Base-by-base conservation (phyloP, 1,140 invertebrate genomes). In the Gyrodactylus salaris region DNA sequence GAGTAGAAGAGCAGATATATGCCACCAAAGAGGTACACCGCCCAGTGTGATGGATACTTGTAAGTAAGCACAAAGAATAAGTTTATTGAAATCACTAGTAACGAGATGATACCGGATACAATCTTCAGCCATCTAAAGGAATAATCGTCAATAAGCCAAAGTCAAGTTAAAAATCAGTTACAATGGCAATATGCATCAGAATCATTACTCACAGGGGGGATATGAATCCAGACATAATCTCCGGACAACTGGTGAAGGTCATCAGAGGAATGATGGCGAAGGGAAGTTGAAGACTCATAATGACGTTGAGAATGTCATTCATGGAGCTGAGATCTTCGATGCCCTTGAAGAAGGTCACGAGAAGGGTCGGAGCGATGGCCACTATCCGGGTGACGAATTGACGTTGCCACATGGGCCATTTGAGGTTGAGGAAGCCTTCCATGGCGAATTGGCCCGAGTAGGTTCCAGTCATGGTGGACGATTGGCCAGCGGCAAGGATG, bases 301-400 rank as follows among this genome's bases (percentile, higher is more conserved):
- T 83, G 0, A 88, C 88, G 80, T 93, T 93, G 0, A 93, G 81
- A n/a, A 88, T 81, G 78, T 92, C 89, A 78, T 93, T 93, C 86
- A 93, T 86, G 21, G 81, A 82, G 23, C 87, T 88, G 54, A 93
- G 79, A 75, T 89, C 84, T 22, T 85, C 78, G 76, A 92, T 86
- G 72, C 87, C 81, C 70, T 84, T 84, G 75, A 84, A 72, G 75
- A 87, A 85, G 0, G 89, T 87, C 0, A 89, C 83, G 2, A 87
- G 83, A 74, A 93, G 86, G n/a, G 89, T 92, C 1, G 89, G 90
- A 19, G 87, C 80, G 76, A 93, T 91, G 22, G 90, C 90, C 76
- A 92, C 87, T 0, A 86, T 84, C 76, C 90, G 83, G 0, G 89
- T 93, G 73, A 89, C 84, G 1, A 92, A 80, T 1, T 92, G 88